Evolutionary conservation across 2,888 invertebrate species (phyloP).

Genomic region (Dynastes tityus): DNA sequence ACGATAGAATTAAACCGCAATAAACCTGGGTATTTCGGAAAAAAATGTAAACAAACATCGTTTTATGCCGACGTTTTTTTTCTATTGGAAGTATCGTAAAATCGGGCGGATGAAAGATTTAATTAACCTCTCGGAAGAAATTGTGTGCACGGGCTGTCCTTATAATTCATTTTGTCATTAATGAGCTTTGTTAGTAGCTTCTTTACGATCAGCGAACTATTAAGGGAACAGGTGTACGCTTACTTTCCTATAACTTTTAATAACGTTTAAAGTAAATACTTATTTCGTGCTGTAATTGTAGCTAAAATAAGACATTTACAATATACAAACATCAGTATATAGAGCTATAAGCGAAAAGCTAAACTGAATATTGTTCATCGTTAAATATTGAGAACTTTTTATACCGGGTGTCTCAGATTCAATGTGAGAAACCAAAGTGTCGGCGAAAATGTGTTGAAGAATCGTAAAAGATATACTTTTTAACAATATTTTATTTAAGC

Average conservation of each 20-base stretch:
- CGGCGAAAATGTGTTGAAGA: too few species aligned
- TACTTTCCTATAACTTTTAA: background rate
- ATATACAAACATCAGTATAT: too few species aligned
- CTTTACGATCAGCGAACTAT: background rate
- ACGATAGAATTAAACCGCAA: conserved; percentile 13
- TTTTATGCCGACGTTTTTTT: background rate
- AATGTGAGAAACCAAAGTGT: too few species aligned
- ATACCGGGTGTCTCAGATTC: too few species aligned
- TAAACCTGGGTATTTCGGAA: conserved; percentile 21
- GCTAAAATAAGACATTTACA: too few species aligned
- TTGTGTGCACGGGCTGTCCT: background rate
- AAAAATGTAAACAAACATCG: conserved; percentile 13
- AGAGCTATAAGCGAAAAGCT: too few species aligned
- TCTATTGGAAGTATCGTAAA: conserved; percentile 1
- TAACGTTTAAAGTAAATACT: too few species aligned
- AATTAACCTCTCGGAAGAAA: background rate
- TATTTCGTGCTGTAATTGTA: too few species aligned
- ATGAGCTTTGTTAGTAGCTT: background rate
- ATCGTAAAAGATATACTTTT: too few species aligned
- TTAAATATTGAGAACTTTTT: too few species aligned
- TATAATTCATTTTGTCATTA: conserved; percentile 11
- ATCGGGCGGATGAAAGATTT: background rate
- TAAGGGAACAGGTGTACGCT: background rate
- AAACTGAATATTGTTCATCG: too few species aligned
- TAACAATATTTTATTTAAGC: too few species aligned